Evolutionary conservation across 2,888 invertebrate genomes (phyloP), one percentile per base, ranked within the genome.

Genomic region (Cataglyphis cursor): DNA sequence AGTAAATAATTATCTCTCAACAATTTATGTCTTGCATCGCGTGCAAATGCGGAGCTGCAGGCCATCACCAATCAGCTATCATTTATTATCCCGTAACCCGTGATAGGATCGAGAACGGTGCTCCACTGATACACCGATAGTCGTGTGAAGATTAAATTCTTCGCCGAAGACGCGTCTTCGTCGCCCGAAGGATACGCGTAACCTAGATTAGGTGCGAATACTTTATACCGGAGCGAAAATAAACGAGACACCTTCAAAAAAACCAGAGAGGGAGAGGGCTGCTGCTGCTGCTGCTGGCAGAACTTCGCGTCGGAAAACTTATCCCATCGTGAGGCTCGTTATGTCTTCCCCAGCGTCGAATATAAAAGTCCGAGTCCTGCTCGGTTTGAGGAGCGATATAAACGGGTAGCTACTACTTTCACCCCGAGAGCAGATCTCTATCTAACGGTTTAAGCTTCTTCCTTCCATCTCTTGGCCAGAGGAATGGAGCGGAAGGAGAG

Each of bases 361-460:
- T 92, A 94, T 92, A 94, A 94, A 94, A 93, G 91, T 93, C 93
- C 90, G 91, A 91, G 92, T 92, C 91, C 87, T 87, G 90, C 89
- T 90, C 84, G 87, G 91, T 91, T 89, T 86, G 88, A 91, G 86
- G 84, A 89, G 86, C 89, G 92, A 91, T 92, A 92, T 93, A 93
- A 93, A 93, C 92, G 92, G 88, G 92, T 93, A 92, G 93, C 92
- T 93, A 93, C 92, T 93, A 93, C 94, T 94, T 94, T 93, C 93
- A 93, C 93, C 93, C 93, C 89, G 91, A 93, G 92, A 89, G 93
- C 93, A 94, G 94, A 95, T 95, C 94, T 94, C 93, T 94, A 95
- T 94, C 94, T 94, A 94, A 94, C 94, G 93, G 94, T 94, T 94
- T 94, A 94, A 95, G 94, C 94, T 94, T 91, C 92, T 92, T 92